Percentiles rank a stretch among this genome's conserved stretches.
Conservation (phyloP, 35 echinoderm and acorn worm genomes). For the Lytechinus variegatus region DNA sequence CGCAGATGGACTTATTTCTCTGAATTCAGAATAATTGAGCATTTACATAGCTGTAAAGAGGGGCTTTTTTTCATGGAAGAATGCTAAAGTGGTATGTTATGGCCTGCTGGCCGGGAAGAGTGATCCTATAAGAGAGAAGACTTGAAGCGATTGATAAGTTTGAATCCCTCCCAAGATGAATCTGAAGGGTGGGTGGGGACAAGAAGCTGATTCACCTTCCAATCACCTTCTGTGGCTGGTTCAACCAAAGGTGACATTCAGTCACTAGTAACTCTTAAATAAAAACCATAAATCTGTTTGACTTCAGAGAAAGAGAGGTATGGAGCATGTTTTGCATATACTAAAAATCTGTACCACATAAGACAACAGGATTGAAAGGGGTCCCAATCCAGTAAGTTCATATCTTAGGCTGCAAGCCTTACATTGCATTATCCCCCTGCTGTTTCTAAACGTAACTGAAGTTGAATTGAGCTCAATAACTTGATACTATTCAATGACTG, state of each 20-base stretch:
- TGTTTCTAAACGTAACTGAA: background rate
- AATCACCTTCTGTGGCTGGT: background rate
- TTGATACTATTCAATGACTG: background rate
- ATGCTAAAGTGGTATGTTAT: too few relatives aligned
- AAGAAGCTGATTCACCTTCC: background rate
- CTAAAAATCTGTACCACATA: background rate
- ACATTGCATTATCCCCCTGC: background rate
- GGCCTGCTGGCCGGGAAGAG: background rate
- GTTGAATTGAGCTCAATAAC: background rate
- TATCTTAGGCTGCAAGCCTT: background rate
- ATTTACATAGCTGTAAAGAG: too few relatives aligned
- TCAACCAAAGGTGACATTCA: background rate
- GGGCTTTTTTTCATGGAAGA: too few relatives aligned
- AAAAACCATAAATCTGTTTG: too few relatives aligned
- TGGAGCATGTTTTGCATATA: too few relatives aligned
- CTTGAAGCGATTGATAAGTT: background rate
- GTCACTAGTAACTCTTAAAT: too few relatives aligned
- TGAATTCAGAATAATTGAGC: too few relatives aligned
- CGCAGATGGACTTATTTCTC: too few relatives aligned
- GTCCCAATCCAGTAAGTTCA: background rate
- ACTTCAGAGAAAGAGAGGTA: too few relatives aligned
- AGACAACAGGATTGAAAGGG: background rate
- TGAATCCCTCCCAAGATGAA: background rate
- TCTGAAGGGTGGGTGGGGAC: background rate
- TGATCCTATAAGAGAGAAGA: background rate